Evolutionary conservation across 53 echinoderm and acorn worm genomes (phyloP).

Genomic region (Henricia sp.): DNA sequence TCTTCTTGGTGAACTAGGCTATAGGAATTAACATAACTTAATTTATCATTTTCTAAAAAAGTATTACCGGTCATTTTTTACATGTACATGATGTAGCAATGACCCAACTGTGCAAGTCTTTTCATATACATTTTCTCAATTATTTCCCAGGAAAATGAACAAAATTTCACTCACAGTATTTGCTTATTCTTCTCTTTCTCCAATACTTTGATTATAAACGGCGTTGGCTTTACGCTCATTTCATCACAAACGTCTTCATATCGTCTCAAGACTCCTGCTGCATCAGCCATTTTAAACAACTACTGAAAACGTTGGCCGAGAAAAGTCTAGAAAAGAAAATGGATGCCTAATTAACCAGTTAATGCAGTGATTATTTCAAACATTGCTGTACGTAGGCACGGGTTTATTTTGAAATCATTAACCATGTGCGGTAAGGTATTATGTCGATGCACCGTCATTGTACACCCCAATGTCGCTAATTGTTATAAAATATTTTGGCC

Average conservation of each 20-base stretch:
- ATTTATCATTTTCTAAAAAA: too few species aligned
- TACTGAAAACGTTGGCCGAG: neutral
- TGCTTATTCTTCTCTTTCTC: conserved; percentile 91
- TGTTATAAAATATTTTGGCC: neutral
- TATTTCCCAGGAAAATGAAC: too few species aligned
- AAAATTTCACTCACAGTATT: conserved; percentile 80
- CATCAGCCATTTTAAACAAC: conserved; percentile 74
- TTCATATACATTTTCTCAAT: too few species aligned
- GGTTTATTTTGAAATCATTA: neutral
- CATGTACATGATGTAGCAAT: too few species aligned
- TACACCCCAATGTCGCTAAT: neutral
- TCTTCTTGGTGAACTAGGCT: too few species aligned
- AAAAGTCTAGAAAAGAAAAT: neutral
- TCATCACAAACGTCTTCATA: conserved; percentile 97
- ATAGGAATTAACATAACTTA: too few species aligned
- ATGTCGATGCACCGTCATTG: neutral
- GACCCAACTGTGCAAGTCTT: too few species aligned
- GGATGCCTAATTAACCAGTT: neutral
- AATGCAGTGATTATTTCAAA: too few species aligned
- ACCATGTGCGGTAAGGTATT: neutral
- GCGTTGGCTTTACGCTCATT: conserved; percentile 77
- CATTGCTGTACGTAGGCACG: too few species aligned
- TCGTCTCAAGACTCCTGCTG: conserved; percentile 77
- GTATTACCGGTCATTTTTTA: too few species aligned
- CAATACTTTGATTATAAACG: conserved; percentile 91